Evolutionary conservation across 2,888 invertebrate genomes (phyloP).

Genomic region (Xestia ashworthii): DNA sequence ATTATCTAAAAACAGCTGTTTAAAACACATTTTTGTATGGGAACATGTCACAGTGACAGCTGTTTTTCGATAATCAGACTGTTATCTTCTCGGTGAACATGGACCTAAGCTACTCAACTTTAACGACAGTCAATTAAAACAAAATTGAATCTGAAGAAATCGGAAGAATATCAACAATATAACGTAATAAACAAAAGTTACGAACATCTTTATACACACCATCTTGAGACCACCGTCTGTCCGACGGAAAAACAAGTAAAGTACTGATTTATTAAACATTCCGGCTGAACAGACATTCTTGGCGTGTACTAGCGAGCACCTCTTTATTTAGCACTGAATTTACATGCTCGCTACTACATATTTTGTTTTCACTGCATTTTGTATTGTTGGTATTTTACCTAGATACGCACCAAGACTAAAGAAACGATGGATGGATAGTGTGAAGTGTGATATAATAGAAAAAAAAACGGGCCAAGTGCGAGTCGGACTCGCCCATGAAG

Average conservation of each 20-base stretch:
- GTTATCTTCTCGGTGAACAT: no score
- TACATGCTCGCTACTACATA: slow-evolving; percentile 46
- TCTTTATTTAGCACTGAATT: slow-evolving; percentile 76
- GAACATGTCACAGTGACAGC: no score
- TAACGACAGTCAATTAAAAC: slow-evolving; percentile 20
- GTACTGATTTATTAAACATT: slow-evolving; percentile 80
- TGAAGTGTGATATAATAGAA: not conserved
- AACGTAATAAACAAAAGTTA: slow-evolving; percentile 45
- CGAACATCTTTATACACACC: slow-evolving; percentile 60
- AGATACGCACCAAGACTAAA: not conserved
- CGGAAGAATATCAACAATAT: slow-evolving; percentile 45
- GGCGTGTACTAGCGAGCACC: slow-evolving; percentile 69
- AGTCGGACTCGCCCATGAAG: no score
- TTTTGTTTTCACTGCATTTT: slow-evolving; percentile 53
- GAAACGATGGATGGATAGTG: not conserved
- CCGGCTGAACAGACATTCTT: slow-evolving; percentile 73
- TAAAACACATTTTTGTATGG: no score
- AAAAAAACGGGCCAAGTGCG: no score
- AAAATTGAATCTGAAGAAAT: slow-evolving; percentile 26
- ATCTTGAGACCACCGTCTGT: slow-evolving; percentile 56
- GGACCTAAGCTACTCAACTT: not conserved
- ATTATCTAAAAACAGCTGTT: no score
- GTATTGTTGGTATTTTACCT: slow-evolving; percentile 15
- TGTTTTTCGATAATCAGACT: no score
- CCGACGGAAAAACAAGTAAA: slow-evolving; percentile 74